Base-by-base conservation (phyloP, 2,797 vertebrate genomes). In the Pelochelys cantorii region DNA sequence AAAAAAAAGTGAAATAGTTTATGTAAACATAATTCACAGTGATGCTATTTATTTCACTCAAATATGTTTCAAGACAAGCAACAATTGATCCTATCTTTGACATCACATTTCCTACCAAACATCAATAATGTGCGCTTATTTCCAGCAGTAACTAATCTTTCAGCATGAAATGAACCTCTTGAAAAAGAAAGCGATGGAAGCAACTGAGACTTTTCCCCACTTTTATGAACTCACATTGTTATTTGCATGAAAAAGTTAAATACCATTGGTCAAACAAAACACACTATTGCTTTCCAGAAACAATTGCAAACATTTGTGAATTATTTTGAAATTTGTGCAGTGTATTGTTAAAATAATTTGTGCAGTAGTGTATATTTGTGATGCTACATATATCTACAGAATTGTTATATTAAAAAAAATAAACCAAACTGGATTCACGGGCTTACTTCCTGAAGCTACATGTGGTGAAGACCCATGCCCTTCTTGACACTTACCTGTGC, bases 401-500 rank as follows among this genome's bases (percentile, higher is more conserved):
- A 56, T 87, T 88, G 81, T 79, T 87, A 29, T 81, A 48, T 89
- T 60, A n/a, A 96, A 96, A 95, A 54, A 89, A 78, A 89, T 8
- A 95, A 96, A 96, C 84, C 91, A 90, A 97, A 94, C 89, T 96
- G 92, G 94, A 94, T 91, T 97, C 93, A 96, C 68, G 96, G 93
- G 88, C 96, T 97, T 97, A 95, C 57, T 93, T 92, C 97, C 97
- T 98, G 95, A 97, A 97, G 96, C 97, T 98, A 97, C 82, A 91
- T 94, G 71, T 95, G 96, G 94, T 98, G 97, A 98, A 97, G 94
- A 97, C 97, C 98, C 95, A 96, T 96, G 97, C 96, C 96, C 97
- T 98, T 89, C 91, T 94, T 60, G 96, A 95, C 97, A 98, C 98
- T 98, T 98, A 98, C 98, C 98, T 98, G 97, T 95, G 90, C 96